These are phyloP conservation scores for Diprion similis DNA, from an alignment of 1,140 invertebrate species.

Conservation along the genomic window DNA sequence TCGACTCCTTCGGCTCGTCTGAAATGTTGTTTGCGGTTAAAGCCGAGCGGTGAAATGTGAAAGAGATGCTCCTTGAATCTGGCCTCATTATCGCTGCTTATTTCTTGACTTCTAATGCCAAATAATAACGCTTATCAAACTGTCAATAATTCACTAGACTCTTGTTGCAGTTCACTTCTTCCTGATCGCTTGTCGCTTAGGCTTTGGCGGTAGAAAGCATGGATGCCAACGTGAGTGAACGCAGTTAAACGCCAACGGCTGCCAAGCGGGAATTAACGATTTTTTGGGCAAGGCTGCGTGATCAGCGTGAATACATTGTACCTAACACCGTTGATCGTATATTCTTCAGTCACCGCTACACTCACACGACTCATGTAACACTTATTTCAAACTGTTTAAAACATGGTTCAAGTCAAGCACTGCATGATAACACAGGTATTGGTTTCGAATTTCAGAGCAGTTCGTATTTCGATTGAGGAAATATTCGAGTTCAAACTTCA, in stretches of 20 bases:
- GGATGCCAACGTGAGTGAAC: not conserved
- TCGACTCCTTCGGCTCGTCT: conserved; percentile 25
- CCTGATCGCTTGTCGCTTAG: too few species aligned
- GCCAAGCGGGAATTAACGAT: not conserved
- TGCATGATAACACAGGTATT: too few species aligned
- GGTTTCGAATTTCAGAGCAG: too few species aligned
- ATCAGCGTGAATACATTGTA: too few species aligned
- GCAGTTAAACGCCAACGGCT: not conserved
- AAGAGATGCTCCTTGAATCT: conserved; percentile 57
- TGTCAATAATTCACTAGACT: not conserved
- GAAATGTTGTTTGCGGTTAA: conserved; percentile 36
- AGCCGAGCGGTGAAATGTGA: conserved; percentile 56
- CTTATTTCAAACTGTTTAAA: too few species aligned
- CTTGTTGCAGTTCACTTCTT: not conserved
- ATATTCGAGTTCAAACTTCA: too few species aligned
- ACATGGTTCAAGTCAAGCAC: too few species aligned
- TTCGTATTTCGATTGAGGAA: too few species aligned
- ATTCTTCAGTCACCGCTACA: too few species aligned
- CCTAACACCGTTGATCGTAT: too few species aligned
- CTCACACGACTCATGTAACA: too few species aligned
- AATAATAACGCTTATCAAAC: not conserved
- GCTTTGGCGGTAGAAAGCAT: not conserved
- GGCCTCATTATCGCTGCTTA: conserved; percentile 46
- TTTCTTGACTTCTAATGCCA: not conserved
- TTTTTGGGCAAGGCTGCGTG: not conserved